Evolutionary conservation across 1,140 invertebrate species (phyloP), one percentile per base, ranked within the genome.

Genomic region (Halotydeus destructor): DNA sequence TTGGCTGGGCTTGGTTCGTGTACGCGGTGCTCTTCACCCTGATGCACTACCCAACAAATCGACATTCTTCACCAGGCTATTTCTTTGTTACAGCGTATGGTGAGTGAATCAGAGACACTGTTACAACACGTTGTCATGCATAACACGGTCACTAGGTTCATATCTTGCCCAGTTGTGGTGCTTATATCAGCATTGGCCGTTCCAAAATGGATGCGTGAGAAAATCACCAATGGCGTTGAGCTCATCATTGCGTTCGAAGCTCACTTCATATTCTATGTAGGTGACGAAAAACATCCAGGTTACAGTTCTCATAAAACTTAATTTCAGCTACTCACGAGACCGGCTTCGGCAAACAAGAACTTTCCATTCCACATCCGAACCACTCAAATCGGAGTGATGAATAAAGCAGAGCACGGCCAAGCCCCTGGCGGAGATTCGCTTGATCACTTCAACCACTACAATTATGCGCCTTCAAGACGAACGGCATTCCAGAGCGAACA

Each of bases 131-230:
- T 30, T 11, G 9, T 30, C 28, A 11, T 9, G 28, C 9, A n/a
- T 30, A 30, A 30, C 9, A 30, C 9, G 6, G 38, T 27, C 50
- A 48, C 8, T 45, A 72, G 69, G 69, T 76, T 83, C 58, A 69
- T 76, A 52, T 72, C 79, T 2, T 75, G 74, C 2, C 79, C 79
- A 0, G 60, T 78, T 1, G 70, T 80, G 31, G 75, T 85, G 39
- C 54, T 91, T 1, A 71, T 77, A n/a, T 74, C 78, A 1, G 83
- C 80, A 53, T 69, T 73, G 46, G 71, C 76, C 34, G 73, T 89
- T 38, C 77, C 82, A 57, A 74, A 76, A 59, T 89, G 82, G 82
- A 73, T 85, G n/a, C 59, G 85, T 48, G 83, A 88, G 54, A 86
- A 81, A 51, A 72, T 84, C 0, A 77, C 84, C 0, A 76, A 74